Evolutionary conservation across 2,797 vertebrate species (phyloP).

Genomic region (Acrossocheilus fasciatus): DNA sequence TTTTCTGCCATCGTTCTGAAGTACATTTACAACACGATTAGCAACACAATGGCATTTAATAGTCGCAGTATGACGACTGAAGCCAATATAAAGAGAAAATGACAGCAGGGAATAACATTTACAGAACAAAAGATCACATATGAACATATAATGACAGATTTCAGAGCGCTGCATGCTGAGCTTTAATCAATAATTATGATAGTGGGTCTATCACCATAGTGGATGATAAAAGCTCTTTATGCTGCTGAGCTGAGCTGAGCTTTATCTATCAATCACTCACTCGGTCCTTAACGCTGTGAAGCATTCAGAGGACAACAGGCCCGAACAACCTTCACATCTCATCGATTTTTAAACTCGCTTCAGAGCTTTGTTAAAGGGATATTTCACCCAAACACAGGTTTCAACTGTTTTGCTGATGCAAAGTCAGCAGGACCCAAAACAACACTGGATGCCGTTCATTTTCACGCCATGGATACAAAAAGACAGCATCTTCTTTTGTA

Average conservation of each 20-base stretch:
- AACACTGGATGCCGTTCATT: not conserved
- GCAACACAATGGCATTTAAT: not conserved
- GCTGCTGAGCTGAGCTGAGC: not conserved
- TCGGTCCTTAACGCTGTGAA: not conserved
- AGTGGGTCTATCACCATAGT: not conserved
- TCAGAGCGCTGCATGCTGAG: not conserved
- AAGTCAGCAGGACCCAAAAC: not conserved
- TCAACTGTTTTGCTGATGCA: not conserved
- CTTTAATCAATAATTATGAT: not conserved
- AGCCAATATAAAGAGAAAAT: not conserved
- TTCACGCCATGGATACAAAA: no score
- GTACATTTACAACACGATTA: not conserved
- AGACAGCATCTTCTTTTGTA: not conserved
- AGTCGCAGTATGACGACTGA: not conserved
- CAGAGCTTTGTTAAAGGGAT: not conserved
- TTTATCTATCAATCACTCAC: not conserved
- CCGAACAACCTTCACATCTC: not conserved
- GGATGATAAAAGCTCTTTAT: not conserved
- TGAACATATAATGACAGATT: not conserved
- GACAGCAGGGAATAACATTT: not conserved
- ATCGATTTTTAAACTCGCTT: not conserved
- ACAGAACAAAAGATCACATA: not conserved
- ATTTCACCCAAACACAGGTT: not conserved
- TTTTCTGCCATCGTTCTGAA: not conserved
- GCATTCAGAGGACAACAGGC: not conserved